Base-by-base conservation (phyloP, 2,113 vertebrate species). In the Antigone vipio region DNA sequence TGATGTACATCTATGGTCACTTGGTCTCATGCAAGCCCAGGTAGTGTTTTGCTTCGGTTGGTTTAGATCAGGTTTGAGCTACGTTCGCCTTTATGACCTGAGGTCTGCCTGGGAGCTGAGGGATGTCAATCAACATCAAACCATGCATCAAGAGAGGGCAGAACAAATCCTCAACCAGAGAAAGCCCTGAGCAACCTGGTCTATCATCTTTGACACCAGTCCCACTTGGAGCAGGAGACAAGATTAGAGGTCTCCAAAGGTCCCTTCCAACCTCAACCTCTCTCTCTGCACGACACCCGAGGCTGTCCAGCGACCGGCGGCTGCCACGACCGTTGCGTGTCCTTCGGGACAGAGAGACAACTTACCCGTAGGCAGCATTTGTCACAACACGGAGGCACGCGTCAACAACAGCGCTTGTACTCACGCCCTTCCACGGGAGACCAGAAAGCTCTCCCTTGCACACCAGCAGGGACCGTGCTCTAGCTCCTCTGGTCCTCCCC, bases 401-500 rank as follows among this genome's bases (percentile, higher is more conserved):
- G 23, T 63, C 89, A 89, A 38, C 83, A 67, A 93, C 73, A 35
- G 91, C 47, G 24, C 93, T 87, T 16, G 87, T 96, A 95, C 95
- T 97, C 93, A 95, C 93, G 40, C 95, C 96, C 93, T 91, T 95
- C 95, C 84, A 19, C 2, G 22, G 89, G 96, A 93, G 91, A 77
- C 72, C 96, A 92, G 76, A 86, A 92, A 93, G 89, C 72, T 78
- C 77, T 84, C 92, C 95, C 91, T 53, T 86, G 96, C 3, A 12
- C 88, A 73, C 7, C 53, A 5, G 78, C 91, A 90, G 58, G 91
- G 82, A 79, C 92, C 8, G 6, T 44, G 95, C 91, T 92, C 90
- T 88, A 84, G 53, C 86, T 92, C 91, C 94, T 95, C 92, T 66
- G 91, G 38, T 92, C 76, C 86, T 96, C 92, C 96, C 93, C 96